phyloP scores from a whole-genome alignment of 2,797 vertebrate genomes.

The Pseudochirops corinnae region DNA sequence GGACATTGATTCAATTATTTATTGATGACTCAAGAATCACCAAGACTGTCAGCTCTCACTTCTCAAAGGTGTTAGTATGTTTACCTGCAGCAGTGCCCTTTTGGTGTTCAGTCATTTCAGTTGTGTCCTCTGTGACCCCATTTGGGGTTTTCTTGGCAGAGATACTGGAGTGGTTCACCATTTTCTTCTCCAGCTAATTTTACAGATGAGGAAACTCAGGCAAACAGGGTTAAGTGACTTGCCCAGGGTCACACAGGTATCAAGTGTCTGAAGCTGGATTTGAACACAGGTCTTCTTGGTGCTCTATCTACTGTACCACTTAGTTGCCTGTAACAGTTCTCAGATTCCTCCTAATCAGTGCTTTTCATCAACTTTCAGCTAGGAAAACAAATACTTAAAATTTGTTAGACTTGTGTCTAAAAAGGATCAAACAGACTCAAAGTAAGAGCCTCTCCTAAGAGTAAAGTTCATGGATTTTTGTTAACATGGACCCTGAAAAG shows the following conservation, averaged over 20 bases:
- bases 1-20: background rate
- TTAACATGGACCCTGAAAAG: background rate
- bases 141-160: background rate
- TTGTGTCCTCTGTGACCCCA: background rate
- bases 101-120: background rate
- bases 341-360: background rate
- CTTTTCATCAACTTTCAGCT: background rate
- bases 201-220: background rate
- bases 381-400: background rate
- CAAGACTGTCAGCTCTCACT: background rate
- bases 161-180: background rate
- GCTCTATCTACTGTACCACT: background rate
- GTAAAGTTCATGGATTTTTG: background rate
- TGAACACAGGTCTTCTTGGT: background rate
- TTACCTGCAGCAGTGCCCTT: background rate
- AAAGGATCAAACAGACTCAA: background rate
- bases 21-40: background rate
- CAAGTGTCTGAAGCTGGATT: background rate
- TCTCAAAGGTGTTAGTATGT: background rate
- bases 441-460: background rate
- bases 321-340: background rate
- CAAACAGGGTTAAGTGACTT: background rate
- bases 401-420: background rate
- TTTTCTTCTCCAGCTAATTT: background rate
- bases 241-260: background rate